Base-by-base conservation (phyloP, 1,140 invertebrate species). In the Oncopodura yosiiana region DNA sequence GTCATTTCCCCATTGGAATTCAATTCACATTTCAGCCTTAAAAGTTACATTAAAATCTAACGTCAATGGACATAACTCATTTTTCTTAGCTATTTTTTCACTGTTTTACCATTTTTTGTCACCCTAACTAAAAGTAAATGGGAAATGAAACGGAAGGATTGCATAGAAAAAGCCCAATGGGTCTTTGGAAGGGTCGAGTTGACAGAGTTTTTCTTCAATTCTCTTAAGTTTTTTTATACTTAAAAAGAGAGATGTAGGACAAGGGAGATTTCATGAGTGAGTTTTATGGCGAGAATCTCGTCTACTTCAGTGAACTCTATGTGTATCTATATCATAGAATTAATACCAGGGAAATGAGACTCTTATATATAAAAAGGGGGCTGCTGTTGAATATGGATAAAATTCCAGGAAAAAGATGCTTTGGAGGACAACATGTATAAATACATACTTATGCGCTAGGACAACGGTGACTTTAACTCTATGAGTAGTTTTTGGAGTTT, bases 311-410 rank as follows among this genome's bases (percentile, higher is more conserved):
- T n/a, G n/a, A n/a, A n/a, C n/a, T n/a, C n/a, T n/a, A n/a, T n/a
- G n/a, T n/a, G n/a, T n/a, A n/a, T n/a, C n/a, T n/a, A 51, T 49
- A 45, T 45, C 51, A 48, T 58, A 58, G 53, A 50, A 58, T 58
- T 58, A 58, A 58, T 58, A 58, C 30, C 52, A 58, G 56, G 52
- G 56, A 49, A 58, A 58, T 58, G 56, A 58, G 56, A 58, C n/a
- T 58, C 49, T 56, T 23, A 29, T 45, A 45, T n/a, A 11, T 16
- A 11, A 23, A 4, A 14, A 21, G 43, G 49, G 23, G 36, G 49
- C 34, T 41, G 49, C 37, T 52, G 34, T 49, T 58, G 56, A 58
- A 58, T 58, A 58, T 58, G 56, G 56, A 53, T 53, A 53, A 53
- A 49, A 49, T 48, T 44, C 49, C 41, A 45, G 53, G 44, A 55